phyloP scores from a whole-genome alignment of 2,113 vertebrate species.

The Hemiscyllium ocellatum region DNA sequence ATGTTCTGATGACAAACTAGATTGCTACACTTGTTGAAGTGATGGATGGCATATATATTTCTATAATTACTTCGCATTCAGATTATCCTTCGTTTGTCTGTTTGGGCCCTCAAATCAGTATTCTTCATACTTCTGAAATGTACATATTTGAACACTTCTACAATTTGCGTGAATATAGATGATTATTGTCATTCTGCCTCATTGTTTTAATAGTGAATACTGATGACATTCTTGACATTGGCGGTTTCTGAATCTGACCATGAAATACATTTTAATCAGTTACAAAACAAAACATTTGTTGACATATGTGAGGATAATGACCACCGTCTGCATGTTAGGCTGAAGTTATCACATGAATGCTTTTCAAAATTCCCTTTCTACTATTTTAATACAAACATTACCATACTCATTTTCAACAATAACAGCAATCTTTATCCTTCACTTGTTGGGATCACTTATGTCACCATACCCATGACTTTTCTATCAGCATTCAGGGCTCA shows the following conservation, averaged over 20 bases:
- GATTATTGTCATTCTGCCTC: neutral
- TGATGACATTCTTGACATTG: neutral
- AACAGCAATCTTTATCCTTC: neutral
- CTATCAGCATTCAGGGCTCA: neutral
- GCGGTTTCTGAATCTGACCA: neutral
- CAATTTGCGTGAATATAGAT: neutral
- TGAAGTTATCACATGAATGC: neutral
- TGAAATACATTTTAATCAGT: neutral
- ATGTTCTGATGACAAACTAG: neutral
- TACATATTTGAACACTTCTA: neutral
- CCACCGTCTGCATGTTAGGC: neutral
- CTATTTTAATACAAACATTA: neutral
- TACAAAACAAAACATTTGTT: conserved; percentile 15
- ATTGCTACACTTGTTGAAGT: neutral
- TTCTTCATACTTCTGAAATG: neutral
- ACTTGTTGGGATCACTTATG: neutral
- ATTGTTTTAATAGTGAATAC: neutral
- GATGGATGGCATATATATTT: conserved; percentile 20
- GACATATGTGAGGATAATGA: neutral
- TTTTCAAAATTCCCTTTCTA: neutral
- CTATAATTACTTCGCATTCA: neutral
- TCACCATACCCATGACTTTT: neutral
- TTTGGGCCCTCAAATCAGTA: neutral
- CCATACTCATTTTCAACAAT: neutral
- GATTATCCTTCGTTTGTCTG: neutral